phyloP scores from a whole-genome alignment of 2,888 invertebrate genomes.

The Diogma glabrata region DNA sequence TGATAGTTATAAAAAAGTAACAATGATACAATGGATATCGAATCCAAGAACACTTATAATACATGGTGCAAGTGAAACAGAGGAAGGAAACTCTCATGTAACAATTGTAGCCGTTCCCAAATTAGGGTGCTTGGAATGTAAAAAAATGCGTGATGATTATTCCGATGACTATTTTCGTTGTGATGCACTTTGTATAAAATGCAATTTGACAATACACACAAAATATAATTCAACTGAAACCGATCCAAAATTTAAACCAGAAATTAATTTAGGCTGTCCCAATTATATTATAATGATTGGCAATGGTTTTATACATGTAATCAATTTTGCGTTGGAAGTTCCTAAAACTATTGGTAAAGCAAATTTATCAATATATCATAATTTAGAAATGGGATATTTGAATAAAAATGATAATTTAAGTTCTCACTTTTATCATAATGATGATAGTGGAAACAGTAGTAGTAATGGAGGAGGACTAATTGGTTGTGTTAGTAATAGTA shows the following conservation, averaged over 20 bases:
- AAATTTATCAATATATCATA: not conserved
- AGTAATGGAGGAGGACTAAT: not conserved
- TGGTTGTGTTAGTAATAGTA: not conserved
- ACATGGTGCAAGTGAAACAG: slow-evolving; percentile 40
- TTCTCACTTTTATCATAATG: too few species aligned
- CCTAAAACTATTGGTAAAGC: slow-evolving; percentile 22
- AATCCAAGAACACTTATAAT: slow-evolving; percentile 46
- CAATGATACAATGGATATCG: slow-evolving; percentile 52
- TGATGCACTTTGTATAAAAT: slow-evolving; percentile 66
- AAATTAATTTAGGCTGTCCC: slow-evolving; percentile 54
- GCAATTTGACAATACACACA: slow-evolving; percentile 85
- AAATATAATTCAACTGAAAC: slow-evolving; percentile 84
- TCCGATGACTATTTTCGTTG: slow-evolving; percentile 43
- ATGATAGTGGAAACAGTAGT: not conserved
- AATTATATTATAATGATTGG: slow-evolving; percentile 73
- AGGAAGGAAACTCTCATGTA: slow-evolving; percentile 36
- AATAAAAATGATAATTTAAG: slow-evolving; percentile 1
- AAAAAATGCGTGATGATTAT: slow-evolving; percentile 40
- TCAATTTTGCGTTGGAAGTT: slow-evolving; percentile 50
- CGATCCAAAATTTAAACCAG: slow-evolving; percentile 62
- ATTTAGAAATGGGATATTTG: not conserved
- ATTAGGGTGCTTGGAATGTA: slow-evolving; percentile 50
- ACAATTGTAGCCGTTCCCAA: slow-evolving; percentile 43
- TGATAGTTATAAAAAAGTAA: slow-evolving; percentile 46
- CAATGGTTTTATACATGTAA: slow-evolving; percentile 71